Conservation (phyloP, 2,113 vertebrate genomes). For the Romanogobio albipinnatus region DNA sequence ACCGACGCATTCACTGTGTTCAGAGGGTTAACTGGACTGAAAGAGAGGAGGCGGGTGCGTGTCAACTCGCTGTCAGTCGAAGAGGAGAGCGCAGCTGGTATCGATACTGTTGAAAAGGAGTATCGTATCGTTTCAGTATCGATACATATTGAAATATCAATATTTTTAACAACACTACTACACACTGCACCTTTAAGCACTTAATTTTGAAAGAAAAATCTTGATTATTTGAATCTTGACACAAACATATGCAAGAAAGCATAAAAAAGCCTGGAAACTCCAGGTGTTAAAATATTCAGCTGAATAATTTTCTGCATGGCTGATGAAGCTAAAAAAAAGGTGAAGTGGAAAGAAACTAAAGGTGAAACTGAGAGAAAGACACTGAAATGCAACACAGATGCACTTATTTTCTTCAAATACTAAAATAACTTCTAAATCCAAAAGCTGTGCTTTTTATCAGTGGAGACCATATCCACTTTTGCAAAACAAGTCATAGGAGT, state of each 20-base stretch:
- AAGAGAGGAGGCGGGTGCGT: no score
- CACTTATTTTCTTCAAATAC: background rate
- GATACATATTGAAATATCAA: no score
- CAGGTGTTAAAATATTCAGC: background rate
- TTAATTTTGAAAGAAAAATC: background rate
- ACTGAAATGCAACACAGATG: background rate
- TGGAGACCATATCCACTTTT: background rate
- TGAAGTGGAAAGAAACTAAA: background rate
- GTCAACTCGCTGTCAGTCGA: no score
- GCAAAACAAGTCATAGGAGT: background rate
- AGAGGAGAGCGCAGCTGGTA: no score
- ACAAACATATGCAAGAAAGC: background rate
- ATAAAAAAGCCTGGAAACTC: background rate
- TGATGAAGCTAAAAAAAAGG: conserved; percentile 14
- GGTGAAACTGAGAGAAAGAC: background rate
- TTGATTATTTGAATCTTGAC: background rate
- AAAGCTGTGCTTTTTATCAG: background rate
- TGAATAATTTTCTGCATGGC: background rate
- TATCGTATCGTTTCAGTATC: no score
- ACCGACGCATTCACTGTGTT: no score
- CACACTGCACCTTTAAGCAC: background rate
- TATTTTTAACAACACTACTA: no score
- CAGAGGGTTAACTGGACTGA: no score
- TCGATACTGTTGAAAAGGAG: no score
- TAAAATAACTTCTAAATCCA: background rate